A percentile compares a stretch with the other conserved stretches of the same genome.
These are phyloP conservation scores for Falco concolor DNA, from an alignment of 2,797 vertebrate species.

Conservation along the genomic window DNA sequence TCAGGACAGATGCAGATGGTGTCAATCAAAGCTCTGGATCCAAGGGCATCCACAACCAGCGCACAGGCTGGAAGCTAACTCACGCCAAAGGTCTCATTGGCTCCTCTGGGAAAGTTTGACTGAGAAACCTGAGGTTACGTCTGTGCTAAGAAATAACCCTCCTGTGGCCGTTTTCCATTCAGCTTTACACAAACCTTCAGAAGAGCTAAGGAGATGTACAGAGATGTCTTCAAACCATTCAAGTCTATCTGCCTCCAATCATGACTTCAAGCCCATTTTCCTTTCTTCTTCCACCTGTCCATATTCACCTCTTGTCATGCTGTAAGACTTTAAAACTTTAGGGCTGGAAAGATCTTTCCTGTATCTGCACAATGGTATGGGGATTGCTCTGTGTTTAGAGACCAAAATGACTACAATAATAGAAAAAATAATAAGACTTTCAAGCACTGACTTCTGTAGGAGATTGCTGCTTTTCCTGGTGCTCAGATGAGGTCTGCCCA, in stretches of 20 bases:
- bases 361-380: accelerated
- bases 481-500: background rate
- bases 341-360: background rate
- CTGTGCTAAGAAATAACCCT: background rate
- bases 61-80: background rate
- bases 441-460: background rate
- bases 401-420: background rate
- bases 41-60: background rate
- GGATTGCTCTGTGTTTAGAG: background rate
- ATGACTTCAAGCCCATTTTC: background rate
- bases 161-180: background rate
- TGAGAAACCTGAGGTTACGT: background rate
- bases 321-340: background rate
- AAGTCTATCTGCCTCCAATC: background rate
- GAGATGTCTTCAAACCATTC: background rate
- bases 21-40: background rate
- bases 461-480: background rate
- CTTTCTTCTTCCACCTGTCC: background rate
- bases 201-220: background rate
- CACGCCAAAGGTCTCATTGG: accelerated
- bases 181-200: background rate
- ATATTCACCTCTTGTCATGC: background rate
- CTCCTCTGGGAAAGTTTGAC: background rate
- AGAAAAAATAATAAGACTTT: background rate
- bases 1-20: background rate